Percentiles rank a stretch among this genome's conserved stretches.
Conservation (phyloP, 2,113 vertebrate genomes). For the Protobothrops flavoviridis region DNA sequence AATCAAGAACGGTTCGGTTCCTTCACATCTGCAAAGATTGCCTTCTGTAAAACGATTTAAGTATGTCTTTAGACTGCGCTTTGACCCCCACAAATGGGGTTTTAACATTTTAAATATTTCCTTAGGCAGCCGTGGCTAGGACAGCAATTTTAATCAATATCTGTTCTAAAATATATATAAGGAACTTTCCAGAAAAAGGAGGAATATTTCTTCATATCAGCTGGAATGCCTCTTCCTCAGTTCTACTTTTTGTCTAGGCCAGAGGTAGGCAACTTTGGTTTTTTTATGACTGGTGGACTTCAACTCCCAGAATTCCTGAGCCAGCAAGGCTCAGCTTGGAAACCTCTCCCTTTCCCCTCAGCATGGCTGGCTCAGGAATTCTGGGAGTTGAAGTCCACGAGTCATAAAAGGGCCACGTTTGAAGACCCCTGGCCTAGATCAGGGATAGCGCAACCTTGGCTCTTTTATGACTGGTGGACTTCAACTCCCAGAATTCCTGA, state of each 20-base stretch:
- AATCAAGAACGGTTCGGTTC: not conserved
- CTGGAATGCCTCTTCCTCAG: not conserved
- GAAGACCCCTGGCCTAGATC: no score
- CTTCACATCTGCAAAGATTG: not conserved
- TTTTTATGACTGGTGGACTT: no score
- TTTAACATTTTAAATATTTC: not conserved
- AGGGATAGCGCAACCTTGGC: no score
- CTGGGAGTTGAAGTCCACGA: no score
- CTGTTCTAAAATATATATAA: not conserved
- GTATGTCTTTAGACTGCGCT: not conserved
- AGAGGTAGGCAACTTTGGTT: no score
- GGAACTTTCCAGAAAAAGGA: not conserved
- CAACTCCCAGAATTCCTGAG: no score
- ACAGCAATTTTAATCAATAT: not conserved
- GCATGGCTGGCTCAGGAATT: no score
- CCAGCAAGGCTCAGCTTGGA: no score
- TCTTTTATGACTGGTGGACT: not conserved
- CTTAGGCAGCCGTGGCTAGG: not conserved
- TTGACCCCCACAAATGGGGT: not conserved
- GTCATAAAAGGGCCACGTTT: no score
- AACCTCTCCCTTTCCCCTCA: no score
- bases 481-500: not conserved
- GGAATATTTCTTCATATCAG: not conserved
- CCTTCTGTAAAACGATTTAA: not conserved
- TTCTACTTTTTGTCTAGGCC: no score